Percentiles rank a stretch among this genome's conserved stretches.
Evolutionary conservation across 2,113 vertebrate genomes (phyloP).

Genomic region (Pseudopipra pipra): DNA sequence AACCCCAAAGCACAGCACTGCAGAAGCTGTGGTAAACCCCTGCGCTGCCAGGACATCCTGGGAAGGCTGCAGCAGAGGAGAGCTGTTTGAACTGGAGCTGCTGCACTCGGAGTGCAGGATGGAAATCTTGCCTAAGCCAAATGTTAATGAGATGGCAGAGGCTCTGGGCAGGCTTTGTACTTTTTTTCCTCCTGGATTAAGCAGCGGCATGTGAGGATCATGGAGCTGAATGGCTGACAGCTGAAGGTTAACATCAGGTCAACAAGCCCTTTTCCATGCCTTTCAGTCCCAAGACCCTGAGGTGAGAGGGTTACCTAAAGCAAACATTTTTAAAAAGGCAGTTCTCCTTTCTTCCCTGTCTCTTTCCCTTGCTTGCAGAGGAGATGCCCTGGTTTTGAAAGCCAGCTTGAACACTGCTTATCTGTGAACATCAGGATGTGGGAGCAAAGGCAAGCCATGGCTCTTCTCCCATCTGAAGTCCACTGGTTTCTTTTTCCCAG

Average conservation of each 20-base stretch:
- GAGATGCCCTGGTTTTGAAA: not conserved
- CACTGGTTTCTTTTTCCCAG: not conserved
- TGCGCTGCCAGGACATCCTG: accelerated
- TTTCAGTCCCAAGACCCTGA: not conserved
- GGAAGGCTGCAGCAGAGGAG: not conserved
- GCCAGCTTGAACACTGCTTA: not conserved
- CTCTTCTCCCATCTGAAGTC: not conserved
- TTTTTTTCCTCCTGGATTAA: slow-evolving; percentile 34
- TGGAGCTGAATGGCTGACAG: slow-evolving; percentile 8
- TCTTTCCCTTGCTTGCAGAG: not conserved
- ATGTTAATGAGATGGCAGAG: slow-evolving; percentile 38
- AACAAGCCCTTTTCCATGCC: slow-evolving; percentile 33
- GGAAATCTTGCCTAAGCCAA: not conserved
- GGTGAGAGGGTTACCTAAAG: not conserved
- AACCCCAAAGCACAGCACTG: accelerated
- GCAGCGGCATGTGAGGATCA: slow-evolving; percentile 1
- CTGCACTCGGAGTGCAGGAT: not conserved
- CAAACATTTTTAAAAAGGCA: not conserved
- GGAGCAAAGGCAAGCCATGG: not conserved
- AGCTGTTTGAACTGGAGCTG: not conserved
- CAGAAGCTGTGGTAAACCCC: not conserved
- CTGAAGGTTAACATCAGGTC: slow-evolving; percentile 33
- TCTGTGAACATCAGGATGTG: not conserved
- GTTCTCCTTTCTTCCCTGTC: not conserved
- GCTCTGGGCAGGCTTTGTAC: slow-evolving; percentile 27